These are phyloP conservation scores for Raphicerus campestris DNA, from an alignment of 2,113 vertebrate species.

Conservation along the genomic window DNA sequence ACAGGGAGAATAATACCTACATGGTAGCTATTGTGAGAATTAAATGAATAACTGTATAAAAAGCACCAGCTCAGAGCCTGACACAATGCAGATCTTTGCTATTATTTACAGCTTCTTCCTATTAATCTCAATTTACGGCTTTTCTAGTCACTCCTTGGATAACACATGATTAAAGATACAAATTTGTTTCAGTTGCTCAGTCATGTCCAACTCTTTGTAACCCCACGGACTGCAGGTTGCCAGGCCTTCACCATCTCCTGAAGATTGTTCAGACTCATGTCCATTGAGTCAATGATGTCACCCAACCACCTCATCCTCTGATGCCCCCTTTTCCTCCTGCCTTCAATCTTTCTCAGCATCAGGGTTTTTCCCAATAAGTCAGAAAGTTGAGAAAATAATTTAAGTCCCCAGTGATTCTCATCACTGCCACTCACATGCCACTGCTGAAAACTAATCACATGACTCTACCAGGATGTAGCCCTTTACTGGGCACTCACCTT, in stretches of 20 bases:
- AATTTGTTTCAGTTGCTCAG: background rate
- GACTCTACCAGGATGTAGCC: background rate
- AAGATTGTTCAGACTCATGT: background rate
- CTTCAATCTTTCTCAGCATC: background rate
- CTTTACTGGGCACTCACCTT: background rate
- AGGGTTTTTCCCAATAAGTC: background rate
- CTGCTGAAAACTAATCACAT: background rate
- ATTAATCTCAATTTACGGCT: background rate
- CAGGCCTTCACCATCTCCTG: background rate
- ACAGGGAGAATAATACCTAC: background rate
- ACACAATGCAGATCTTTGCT: background rate
- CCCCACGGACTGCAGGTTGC: background rate
- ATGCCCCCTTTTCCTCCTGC: background rate
- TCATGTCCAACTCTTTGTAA: background rate
- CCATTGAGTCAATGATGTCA: background rate
- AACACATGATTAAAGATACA: background rate
- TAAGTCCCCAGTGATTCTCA: background rate
- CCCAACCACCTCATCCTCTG: background rate
- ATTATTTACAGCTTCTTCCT: background rate
- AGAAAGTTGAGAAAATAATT: background rate
- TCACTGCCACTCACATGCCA: background rate
- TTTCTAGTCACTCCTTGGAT: background rate
- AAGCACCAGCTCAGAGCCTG: background rate
- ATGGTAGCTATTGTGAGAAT: fast-evolving
- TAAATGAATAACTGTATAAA: background rate